Percentiles rank a stretch among this genome's conserved stretches.
phyloP scores from a whole-genome alignment of 2,888 invertebrate genomes.

The Hirtodrosophila confusa region DNA sequence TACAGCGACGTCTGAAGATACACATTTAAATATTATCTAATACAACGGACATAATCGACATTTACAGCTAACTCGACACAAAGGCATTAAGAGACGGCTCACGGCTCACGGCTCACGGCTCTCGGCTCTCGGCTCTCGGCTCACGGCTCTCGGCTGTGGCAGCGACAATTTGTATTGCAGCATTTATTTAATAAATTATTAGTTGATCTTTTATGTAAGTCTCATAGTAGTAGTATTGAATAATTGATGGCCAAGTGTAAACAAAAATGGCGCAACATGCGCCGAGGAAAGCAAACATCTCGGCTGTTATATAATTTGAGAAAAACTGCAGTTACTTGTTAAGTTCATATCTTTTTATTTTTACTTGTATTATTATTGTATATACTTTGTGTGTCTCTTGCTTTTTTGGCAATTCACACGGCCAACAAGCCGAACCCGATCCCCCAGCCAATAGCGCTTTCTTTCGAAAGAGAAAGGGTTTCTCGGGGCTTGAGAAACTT shows the following conservation, averaged over 20 bases:
- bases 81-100: constrained; percentile 36
- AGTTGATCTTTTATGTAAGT: constrained; percentile 67
- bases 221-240: constrained; percentile 48
- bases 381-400: constrained; percentile 5
- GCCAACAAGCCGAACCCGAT: constrained; percentile 20
- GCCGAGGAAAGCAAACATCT: constrained; percentile 41
- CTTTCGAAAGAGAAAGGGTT: constrained; percentile 79
- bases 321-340: constrained; percentile 62
- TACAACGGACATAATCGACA: constrained; percentile 57
- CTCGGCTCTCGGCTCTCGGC: constrained; percentile 4
- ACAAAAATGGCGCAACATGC: constrained; percentile 61
- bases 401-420: constrained; percentile 58
- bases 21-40: constrained; percentile 68
- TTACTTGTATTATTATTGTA: constrained; percentile 23
- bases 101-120: constrained; percentile 5
- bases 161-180: constrained; percentile 60
- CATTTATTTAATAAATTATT: constrained; percentile 72
- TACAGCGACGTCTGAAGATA: constrained; percentile 20
- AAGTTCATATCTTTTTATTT: constrained; percentile 10
- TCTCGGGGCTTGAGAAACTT: constrained; percentile 60
- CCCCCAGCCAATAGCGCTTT: constrained; percentile 54
- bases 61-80: constrained; percentile 45
- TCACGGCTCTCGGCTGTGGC: constrained; percentile 3
- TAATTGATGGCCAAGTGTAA: constrained; percentile 66
- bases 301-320: constrained; percentile 49